Evolutionary conservation across 2,888 invertebrate genomes (phyloP).

Genomic region (Drosophila affinis): DNA sequence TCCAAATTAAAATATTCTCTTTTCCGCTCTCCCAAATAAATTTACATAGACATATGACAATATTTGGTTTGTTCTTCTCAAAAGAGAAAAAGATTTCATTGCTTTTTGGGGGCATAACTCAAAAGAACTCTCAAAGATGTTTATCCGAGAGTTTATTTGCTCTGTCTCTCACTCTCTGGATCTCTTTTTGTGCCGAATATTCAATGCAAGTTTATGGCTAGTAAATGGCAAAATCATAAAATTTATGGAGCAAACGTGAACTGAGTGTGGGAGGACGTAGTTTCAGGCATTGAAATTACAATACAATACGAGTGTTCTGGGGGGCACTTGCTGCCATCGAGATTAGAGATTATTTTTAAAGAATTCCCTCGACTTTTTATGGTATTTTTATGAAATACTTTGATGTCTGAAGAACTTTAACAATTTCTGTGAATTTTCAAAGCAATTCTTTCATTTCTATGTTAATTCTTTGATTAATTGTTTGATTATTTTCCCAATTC

Average conservation of each 20-base stretch:
- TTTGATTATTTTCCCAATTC: background rate
- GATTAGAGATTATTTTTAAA: background rate
- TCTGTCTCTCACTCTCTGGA: background rate
- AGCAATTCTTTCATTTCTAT: background rate
- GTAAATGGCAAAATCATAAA: constrained; percentile 31
- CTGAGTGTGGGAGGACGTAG: constrained; percentile 6
- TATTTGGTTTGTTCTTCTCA: background rate
- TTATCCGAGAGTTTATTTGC: background rate
- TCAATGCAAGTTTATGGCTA: constrained; percentile 23
- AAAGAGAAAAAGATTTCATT: background rate
- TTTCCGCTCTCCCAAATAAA: background rate
- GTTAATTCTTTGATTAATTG: background rate
- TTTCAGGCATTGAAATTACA: background rate
- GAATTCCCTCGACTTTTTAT: background rate
- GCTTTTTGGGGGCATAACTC: background rate
- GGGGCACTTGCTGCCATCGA: background rate
- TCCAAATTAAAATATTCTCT: background rate
- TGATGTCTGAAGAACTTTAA: background rate
- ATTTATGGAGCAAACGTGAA: constrained; percentile 23
- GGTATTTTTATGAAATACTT: constrained; percentile 5
- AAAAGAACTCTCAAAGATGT: constrained; percentile 10
- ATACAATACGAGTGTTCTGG: too few species aligned
- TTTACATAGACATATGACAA: background rate
- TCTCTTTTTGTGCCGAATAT: constrained; percentile 5
- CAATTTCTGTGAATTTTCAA: background rate